Base-by-base conservation (phyloP, 2,797 vertebrate genomes). In the Lophotriccus pileatus region DNA sequence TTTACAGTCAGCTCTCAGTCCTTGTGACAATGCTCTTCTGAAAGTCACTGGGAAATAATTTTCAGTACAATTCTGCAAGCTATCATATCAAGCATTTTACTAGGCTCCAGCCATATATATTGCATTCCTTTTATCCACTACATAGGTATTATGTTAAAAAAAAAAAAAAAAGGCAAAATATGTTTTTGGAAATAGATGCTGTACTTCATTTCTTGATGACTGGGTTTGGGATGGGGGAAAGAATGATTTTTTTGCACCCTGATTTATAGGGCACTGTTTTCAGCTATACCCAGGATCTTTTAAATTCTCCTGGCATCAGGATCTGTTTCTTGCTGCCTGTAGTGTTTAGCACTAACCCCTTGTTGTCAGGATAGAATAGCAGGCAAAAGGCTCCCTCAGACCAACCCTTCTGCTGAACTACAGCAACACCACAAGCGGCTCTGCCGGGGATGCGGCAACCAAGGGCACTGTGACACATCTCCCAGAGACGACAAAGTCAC, bases 401-500 rank as follows among this genome's bases (percentile, higher is more conserved):
- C 47, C 27, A 14, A 34, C 39, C 68, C 43, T 74, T 77, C 63
- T 89, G 69, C 74, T 85, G 60, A 55, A 79, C 93, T 91, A 46
- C 32, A 37, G n/a, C 10, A 7, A 77, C 82, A 12, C 36, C 93
- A 80, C 84, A 96, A 76, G 37, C 60, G 81, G 52, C 87, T 96
- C 66, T 94, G 39, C 53, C 83, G 44, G 2, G 3, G 87, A 23
- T 75, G 62, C 76, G 78, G 30, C 87, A 93, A 47, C 81, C 75
- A 96, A 80, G 39, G 76, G 41, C 19, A n/a, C 46, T 23, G 4
- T 81, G 73, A 79, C 50, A 37, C 37, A 81, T 94, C 72, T 95
- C 90, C 87, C 70, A 92, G 74, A 90, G 90, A 93, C 79, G 96
- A 44, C 24, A 87, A 94, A 96, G 91, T 89, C 92, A 96, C 68